phyloP scores from a whole-genome alignment of 2,797 vertebrate genomes.

The Hipposideros larvatus region DNA sequence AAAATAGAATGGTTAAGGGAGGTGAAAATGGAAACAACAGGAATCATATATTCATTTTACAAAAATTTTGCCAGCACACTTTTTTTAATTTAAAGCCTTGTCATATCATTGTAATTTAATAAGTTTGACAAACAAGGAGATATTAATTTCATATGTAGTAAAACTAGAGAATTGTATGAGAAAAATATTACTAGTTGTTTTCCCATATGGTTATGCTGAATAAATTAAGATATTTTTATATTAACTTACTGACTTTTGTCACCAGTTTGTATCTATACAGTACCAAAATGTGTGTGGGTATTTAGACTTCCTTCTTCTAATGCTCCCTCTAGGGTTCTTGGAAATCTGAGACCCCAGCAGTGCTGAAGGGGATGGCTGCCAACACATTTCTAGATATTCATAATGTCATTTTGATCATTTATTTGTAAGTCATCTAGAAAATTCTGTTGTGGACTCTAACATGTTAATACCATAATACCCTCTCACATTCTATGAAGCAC shows the following conservation, averaged over 20 bases:
- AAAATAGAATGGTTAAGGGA: not conserved
- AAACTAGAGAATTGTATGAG: not conserved
- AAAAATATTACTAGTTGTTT: conserved; percentile 10
- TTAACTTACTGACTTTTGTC: not conserved
- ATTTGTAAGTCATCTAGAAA: not conserved
- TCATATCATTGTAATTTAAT: conserved; percentile 33
- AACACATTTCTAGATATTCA: not conserved
- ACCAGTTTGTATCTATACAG: not conserved
- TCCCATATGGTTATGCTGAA: not conserved
- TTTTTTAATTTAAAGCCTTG: conserved; percentile 71
- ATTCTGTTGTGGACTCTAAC: not conserved
- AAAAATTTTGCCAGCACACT: conserved; percentile 63
- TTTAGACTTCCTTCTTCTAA: not conserved
- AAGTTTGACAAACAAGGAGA: not conserved
- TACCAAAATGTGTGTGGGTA: not conserved
- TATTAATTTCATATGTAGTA: not conserved
- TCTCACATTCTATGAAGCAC: not conserved
- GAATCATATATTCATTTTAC: not conserved
- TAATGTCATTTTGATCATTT: not conserved
- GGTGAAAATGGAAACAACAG: not conserved
- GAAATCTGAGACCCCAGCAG: not conserved
- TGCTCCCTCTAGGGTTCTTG: not conserved
- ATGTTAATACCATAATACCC: not conserved
- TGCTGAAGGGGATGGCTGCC: not conserved
- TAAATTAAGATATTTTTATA: not conserved